These are phyloP conservation scores for Ferdinandea cuprea DNA, from an alignment of 2,888 invertebrate species.

Conservation along the genomic window DNA sequence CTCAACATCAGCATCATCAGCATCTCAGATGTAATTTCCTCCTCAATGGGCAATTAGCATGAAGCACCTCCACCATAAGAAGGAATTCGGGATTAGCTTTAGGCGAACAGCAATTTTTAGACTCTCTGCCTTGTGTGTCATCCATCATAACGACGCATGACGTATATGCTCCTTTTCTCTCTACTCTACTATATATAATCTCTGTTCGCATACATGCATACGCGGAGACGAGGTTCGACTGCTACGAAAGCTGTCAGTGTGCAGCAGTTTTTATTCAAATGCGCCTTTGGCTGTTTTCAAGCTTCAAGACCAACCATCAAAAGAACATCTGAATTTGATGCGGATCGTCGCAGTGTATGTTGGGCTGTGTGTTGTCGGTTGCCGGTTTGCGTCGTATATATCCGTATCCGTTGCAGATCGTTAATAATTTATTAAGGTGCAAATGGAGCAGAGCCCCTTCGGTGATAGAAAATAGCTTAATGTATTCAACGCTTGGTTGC, in stretches of 20 bases:
- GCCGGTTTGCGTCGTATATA: slow-evolving; percentile 10
- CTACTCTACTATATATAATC: neutral
- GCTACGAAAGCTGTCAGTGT: slow-evolving; percentile 13
- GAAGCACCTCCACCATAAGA: slow-evolving; percentile 56
- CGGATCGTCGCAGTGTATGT: too few relatives aligned
- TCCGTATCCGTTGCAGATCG: slow-evolving; percentile 67
- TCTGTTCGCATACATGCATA: neutral
- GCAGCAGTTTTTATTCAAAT: slow-evolving; percentile 19
- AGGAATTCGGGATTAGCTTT: slow-evolving; percentile 70
- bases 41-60: slow-evolving; percentile 74
- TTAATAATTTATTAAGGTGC: slow-evolving; percentile 74
- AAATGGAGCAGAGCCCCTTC: slow-evolving; percentile 66
- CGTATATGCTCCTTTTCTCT: slow-evolving; percentile 40
- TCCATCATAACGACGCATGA: slow-evolving; percentile 73
- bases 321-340: slow-evolving; percentile 57
- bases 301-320: slow-evolving; percentile 36
- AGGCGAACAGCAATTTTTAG: slow-evolving; percentile 49
- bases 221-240: too few relatives aligned
- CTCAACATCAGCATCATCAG: slow-evolving; percentile 28
- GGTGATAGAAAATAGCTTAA: slow-evolving; percentile 51
- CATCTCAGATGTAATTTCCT: slow-evolving; percentile 69
- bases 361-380: slow-evolving; percentile 12
- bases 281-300: slow-evolving; percentile 39
- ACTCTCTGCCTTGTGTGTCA: slow-evolving; percentile 50
- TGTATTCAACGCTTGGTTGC: slow-evolving; percentile 1